Base-by-base conservation (phyloP, 2,888 invertebrate genomes). In the Acanthococcus lagerstroemiae region DNA sequence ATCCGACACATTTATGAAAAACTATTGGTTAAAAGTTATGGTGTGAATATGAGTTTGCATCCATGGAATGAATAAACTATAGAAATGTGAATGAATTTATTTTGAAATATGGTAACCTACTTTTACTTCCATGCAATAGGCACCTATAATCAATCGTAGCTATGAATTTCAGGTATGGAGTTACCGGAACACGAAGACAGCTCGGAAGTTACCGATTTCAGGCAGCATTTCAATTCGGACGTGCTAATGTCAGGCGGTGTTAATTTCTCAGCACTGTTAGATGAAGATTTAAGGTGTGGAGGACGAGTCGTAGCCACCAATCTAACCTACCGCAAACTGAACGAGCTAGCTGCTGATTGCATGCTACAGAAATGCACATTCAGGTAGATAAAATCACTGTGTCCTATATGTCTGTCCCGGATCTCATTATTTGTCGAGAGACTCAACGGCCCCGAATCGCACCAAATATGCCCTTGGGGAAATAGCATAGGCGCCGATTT, bases 281-380 rank as follows among this genome's bases (percentile, higher is more conserved):
- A 85, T 73, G 81, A 84, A 72, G 88, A 88, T 76, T 75, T 88
- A 67, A 79, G 88, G 69, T 88, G 88, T 73, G 88, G 88, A 56
- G 88, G 88, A 7, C 77, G 85, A 17, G 86, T 87, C 0, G 78
- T 83, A 72, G 78, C 82, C 27, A 83, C 85, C 52, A 87, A 87
- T 72, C 80, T 84, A 76, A 84, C 83, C 2, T 81, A 82, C 5
- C 80, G 81, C 70, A 78, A 79, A 70, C 74, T 86, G 3, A 82
- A 81, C 71, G 80, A 82, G 52, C 78, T 83, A 71, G 82, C 86
- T 1, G 82, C 82, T 4, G 83, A 84, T 72, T 88, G 88, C 72
- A 86, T 88, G 81, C 82, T 88, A 56, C 87, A 88, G 74, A 85
- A 84, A 74, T 88, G 88, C 75, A 82, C 83, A 69, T 88, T 88